phyloP scores from a whole-genome alignment of 2,888 invertebrate species.

The Cyclophora albipunctata region DNA sequence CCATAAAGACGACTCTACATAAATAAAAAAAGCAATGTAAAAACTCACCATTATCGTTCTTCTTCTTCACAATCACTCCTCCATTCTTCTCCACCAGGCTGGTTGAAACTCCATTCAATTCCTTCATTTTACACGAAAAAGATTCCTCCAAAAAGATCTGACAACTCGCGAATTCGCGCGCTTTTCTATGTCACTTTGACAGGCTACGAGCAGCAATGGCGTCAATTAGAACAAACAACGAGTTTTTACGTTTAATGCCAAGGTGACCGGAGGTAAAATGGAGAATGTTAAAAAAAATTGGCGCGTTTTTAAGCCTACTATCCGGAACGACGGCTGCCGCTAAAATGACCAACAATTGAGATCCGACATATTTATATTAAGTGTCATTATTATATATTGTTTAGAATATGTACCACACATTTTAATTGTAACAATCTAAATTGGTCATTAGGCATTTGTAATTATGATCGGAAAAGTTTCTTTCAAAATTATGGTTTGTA shows the following conservation, averaged over 20 bases:
- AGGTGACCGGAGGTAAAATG: constrained; percentile 34
- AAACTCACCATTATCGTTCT: constrained; percentile 52
- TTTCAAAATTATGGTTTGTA: no score
- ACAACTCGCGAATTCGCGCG: constrained; percentile 43
- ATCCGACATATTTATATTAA: no score
- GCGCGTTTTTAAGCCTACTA: constrained; percentile 13
- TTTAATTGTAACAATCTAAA: no score
- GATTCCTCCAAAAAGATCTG: constrained; percentile 9
- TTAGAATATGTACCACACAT: no score
- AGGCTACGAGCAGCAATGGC: constrained; percentile 44
- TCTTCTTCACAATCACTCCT: constrained; percentile 48
- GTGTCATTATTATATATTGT: no score
- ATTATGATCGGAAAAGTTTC: no score
- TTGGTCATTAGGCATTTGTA: no score
- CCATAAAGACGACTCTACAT: no score
- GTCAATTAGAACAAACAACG: constrained; percentile 42
- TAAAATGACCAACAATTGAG: no score
- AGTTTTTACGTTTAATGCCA: constrained; percentile 40
- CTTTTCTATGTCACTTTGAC: constrained; percentile 65
- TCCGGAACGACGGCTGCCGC: no score
- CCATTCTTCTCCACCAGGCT: constrained; percentile 49
- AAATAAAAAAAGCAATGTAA: background rate
- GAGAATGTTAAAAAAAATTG: no score
- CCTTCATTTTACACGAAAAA: constrained; percentile 50
- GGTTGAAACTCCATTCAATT: constrained; percentile 47